Evolutionary conservation across 2,797 vertebrate genomes (phyloP).

Genomic region (Mionectes olivaceus): DNA sequence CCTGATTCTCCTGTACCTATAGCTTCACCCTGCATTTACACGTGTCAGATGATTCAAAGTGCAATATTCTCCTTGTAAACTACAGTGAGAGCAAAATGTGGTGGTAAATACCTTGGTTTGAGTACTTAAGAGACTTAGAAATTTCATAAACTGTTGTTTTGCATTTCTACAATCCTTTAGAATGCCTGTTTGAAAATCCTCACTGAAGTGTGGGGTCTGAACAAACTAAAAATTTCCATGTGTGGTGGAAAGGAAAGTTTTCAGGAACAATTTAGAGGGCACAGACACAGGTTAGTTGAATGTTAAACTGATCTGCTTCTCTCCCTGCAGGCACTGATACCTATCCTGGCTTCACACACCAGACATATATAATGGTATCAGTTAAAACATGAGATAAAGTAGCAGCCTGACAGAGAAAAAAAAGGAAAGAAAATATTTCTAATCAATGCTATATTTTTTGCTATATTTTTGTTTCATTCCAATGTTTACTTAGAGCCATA

Average conservation of each 20-base stretch:
- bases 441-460: background rate
- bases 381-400: background rate
- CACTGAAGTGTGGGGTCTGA: background rate
- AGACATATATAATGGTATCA: background rate
- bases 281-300: background rate
- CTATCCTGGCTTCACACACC: background rate
- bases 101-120: background rate
- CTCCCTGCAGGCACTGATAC: background rate
- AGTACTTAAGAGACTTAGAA: background rate
- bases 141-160: background rate
- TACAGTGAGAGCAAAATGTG: background rate
- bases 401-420: background rate
- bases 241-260: background rate
- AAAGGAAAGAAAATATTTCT: background rate
- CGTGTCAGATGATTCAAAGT: background rate
- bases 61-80: background rate
- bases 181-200: background rate
- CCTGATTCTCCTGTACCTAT: background rate
- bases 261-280: background rate
- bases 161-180: background rate
- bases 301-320: background rate
- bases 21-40: background rate
- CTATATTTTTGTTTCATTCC: background rate
- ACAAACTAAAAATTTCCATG: background rate
- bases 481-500: background rate